Percentiles rank a stretch among this genome's conserved stretches.
These are phyloP conservation scores for Pegea sp. DNA, from an alignment of 23 tunicate species.

Conservation along the genomic window DNA sequence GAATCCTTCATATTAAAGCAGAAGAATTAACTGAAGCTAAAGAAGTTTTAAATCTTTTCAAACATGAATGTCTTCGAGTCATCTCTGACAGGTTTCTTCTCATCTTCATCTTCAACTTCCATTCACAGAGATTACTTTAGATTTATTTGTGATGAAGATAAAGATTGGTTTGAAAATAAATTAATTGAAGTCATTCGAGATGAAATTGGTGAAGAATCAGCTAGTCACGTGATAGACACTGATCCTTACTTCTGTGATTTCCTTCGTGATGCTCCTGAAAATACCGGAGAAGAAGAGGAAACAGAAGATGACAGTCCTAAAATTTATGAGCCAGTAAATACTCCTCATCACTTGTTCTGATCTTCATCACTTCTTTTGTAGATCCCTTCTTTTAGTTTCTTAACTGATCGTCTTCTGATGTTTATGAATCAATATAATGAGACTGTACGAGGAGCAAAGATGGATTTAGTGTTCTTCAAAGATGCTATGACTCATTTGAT, in stretches of 20 bases:
- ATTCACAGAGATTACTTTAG: too few relatives aligned
- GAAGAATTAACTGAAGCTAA: slow-evolving; percentile 23
- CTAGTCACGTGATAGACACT: slow-evolving; percentile 7
- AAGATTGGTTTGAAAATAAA: slow-evolving; percentile 70
- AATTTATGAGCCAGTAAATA: slow-evolving; percentile 72
- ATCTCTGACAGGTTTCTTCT: slow-evolving; percentile 66
- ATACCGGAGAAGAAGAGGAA: slow-evolving; percentile 68
- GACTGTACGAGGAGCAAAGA: slow-evolving; percentile 77
- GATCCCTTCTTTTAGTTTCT: slow-evolving; percentile 15
- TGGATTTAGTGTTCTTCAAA: slow-evolving; percentile 99
- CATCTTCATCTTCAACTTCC: not conserved
- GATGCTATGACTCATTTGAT: slow-evolving; percentile 99
- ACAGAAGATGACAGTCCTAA: slow-evolving; percentile 86
- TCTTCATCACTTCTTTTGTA: not conserved
- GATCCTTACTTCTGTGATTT: slow-evolving; percentile 97
- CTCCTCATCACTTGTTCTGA: not conserved
- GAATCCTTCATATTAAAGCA: slow-evolving; percentile 53
- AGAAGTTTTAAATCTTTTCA: slow-evolving; percentile 33
- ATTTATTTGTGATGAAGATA: slow-evolving; percentile 72
- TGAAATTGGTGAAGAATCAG: slow-evolving; percentile 22
- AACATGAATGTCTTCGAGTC: slow-evolving; percentile 93
- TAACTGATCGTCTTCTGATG: slow-evolving; percentile 45
- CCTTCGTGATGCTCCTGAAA: slow-evolving; percentile 91
- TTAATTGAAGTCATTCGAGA: slow-evolving; percentile 31
- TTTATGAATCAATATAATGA: slow-evolving; percentile 93